phyloP scores from a whole-genome alignment of 2,888 invertebrate species.

The Synergus umbraculus region DNA sequence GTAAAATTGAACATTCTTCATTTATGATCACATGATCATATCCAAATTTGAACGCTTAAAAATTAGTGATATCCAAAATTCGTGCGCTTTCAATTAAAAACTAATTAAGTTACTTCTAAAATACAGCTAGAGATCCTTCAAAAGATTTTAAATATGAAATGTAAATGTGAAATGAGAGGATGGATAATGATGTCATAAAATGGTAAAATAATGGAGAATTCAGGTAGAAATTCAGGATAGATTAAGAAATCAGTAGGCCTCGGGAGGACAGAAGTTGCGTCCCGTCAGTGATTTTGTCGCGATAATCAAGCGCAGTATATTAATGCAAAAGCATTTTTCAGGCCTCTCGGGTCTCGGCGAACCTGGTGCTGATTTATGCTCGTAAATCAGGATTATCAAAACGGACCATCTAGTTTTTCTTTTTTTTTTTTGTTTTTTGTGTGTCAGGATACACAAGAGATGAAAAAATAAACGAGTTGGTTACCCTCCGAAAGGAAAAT shows the following conservation, averaged over 20 bases:
- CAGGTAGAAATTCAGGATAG: constrained; percentile 24
- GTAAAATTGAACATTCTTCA: background rate
- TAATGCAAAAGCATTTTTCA: constrained; percentile 39
- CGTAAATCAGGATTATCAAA: constrained; percentile 48
- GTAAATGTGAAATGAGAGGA: background rate
- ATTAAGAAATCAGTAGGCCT: constrained; percentile 29
- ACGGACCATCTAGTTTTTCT: constrained; percentile 41
- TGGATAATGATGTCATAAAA: constrained; percentile 23
- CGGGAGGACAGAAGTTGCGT: constrained; percentile 16
- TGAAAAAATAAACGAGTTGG: constrained; percentile 10
- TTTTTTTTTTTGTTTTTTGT: constrained; percentile 12
- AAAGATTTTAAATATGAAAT: background rate
- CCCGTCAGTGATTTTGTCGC: constrained; percentile 29
- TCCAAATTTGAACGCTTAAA: no score
- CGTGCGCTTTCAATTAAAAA: background rate
- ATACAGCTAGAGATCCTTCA: background rate
- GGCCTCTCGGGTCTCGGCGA: constrained; percentile 15
- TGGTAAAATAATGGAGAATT: background rate
- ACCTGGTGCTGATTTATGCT: constrained; percentile 40
- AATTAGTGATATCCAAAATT: background rate
- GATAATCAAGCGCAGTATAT: constrained; percentile 32
- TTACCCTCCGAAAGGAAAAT: constrained; percentile 37
- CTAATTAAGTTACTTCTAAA: no score
- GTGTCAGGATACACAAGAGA: constrained; percentile 22
- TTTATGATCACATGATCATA: no score